These are phyloP conservation scores for Misgurnus anguillicaudatus DNA, from an alignment of 2,113 vertebrate species.

Conservation along the genomic window DNA sequence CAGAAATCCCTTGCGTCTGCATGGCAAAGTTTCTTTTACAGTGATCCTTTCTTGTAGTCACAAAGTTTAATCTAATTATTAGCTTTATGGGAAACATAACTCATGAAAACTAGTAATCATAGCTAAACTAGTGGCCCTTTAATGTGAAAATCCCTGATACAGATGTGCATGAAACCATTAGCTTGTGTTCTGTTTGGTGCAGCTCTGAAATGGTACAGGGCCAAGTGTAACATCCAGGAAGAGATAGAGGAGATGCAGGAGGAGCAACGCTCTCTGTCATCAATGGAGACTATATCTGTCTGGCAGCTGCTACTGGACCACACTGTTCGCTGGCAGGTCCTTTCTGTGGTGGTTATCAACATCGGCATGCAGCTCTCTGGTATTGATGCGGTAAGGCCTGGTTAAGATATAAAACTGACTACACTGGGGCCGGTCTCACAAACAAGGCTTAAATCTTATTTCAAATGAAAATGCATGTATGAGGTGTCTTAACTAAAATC, in stretches of 20 bases:
- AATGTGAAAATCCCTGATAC: not conserved
- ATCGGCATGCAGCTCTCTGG: slow-evolving; percentile 91
- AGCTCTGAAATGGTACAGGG: slow-evolving; percentile 82
- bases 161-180: not conserved
- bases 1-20: no score
- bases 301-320: slow-evolving; percentile 76
- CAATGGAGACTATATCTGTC: slow-evolving; percentile 74
- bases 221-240: slow-evolving; percentile 77
- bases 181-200: slow-evolving; percentile 15
- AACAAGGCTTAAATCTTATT: no score
- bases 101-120: no score
- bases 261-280: slow-evolving; percentile 82
- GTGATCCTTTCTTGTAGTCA: no score
- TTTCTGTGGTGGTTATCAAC: slow-evolving; percentile 84
- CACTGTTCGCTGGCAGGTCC: slow-evolving; percentile 80
- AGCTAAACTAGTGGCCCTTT: no score
- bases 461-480: no score
- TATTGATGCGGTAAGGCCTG: slow-evolving; percentile 84
- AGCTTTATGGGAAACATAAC: no score
- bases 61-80: no score
- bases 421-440: not conserved
- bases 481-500: no score
- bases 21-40: no score
- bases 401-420: slow-evolving; percentile 28
- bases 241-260: slow-evolving; percentile 87